Evolutionary conservation across 2,888 invertebrate species (phyloP).

Genomic region (Agonopterix alstromeriana): DNA sequence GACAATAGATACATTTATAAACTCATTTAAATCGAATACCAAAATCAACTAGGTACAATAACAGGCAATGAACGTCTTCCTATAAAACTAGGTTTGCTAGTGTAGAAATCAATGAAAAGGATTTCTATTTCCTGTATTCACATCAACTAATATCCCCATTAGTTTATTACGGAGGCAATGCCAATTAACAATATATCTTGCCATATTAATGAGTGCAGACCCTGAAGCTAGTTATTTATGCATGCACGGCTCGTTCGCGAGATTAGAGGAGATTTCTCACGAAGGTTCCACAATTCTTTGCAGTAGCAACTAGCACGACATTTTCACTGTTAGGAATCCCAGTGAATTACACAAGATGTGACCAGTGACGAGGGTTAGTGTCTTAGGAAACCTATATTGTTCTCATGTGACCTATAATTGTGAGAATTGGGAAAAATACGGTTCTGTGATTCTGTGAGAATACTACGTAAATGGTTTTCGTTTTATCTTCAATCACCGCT

Average conservation of each 20-base stretch:
- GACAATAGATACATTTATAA: too few species aligned
- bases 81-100: background rate
- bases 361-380: background rate
- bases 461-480: background rate
- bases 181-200: background rate
- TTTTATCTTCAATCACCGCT: conserved; percentile 1
- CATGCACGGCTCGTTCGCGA: conserved; percentile 23
- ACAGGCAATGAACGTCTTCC: too few species aligned
- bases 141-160: background rate
- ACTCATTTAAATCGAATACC: too few species aligned
- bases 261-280: conserved; percentile 40
- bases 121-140: too few species aligned
- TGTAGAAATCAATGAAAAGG: too few species aligned
- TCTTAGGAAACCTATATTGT: background rate
- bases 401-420: conserved; percentile 1
- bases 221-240: conserved; percentile 23
- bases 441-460: conserved; percentile 6
- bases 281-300: conserved; percentile 21
- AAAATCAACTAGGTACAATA: too few species aligned
- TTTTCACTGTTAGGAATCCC: conserved; percentile 9
- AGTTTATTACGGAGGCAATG: background rate
- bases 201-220: background rate
- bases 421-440: conserved; percentile 2
- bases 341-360: conserved; percentile 14
- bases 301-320: conserved; percentile 14